Evolutionary conservation across 2,113 vertebrate genomes (phyloP).

Genomic region (Oncorhynchus keta): DNA sequence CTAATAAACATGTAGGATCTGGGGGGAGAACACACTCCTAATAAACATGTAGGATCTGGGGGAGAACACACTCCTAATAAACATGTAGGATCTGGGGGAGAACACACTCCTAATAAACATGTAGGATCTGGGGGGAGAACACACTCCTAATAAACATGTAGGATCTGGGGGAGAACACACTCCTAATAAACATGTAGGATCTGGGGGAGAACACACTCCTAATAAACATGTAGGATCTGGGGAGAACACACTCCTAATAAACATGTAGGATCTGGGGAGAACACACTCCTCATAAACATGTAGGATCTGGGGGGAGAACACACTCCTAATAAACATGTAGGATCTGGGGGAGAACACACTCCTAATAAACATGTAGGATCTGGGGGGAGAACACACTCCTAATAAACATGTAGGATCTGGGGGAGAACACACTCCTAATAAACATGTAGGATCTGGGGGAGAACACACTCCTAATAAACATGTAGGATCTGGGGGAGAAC

Average conservation of each 20-base stretch:
- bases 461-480: background rate
- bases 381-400: too few species aligned
- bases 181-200: constrained; percentile 63
- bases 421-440: too few species aligned
- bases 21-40: background rate
- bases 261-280: constrained; percentile 69
- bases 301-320: too few species aligned
- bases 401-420: constrained; percentile 69
- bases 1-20: constrained; percentile 69
- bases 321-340: constrained; percentile 41
- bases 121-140: constrained; percentile 70
- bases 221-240: background rate
- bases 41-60: background rate
- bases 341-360: constrained; percentile 65
- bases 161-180: too few species aligned
- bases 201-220: constrained; percentile 37
- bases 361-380: background rate
- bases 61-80: too few species aligned
- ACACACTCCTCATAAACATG: background rate
- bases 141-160: background rate
- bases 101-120: too few species aligned
- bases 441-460: background rate
- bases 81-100: too few species aligned
- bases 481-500: too few species aligned
- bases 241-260: too few species aligned